Base-by-base conservation (phyloP, 2,113 vertebrate species). In the Conger conger region DNA sequence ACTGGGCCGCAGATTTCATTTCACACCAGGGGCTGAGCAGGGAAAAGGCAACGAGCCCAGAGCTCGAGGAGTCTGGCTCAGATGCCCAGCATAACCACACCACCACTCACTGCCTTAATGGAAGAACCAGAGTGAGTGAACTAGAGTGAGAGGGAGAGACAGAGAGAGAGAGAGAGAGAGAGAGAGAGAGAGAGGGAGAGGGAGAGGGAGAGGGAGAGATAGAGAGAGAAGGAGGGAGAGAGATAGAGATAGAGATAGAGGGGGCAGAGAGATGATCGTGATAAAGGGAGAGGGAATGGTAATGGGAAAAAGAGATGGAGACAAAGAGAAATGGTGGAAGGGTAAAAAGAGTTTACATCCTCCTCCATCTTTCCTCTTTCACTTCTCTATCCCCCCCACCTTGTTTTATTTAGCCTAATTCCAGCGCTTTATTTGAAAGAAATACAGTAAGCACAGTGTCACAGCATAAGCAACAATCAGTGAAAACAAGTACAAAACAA, bases 1-100 rank as follows among this genome's bases (percentile, higher is more conserved):
- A 45, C 60, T 57, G 82, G 83, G 77, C 78, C 82, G 38, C 42
- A 83, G 81, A 85, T 27, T 45, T 36, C 82, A 81, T 76, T 76
- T 33, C 68, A 76, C 40, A 3, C 38, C 36, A n/a, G 38, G 77
- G 40, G 79, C 7, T 15, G 68, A 85, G 80, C 42, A 82, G 13
- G 57, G 60, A 60, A 82, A 37, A 81, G 35, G 8, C 57, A 68
- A 8, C 81, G 38, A 40, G 82, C 20, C 84, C 73, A 83, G 30
- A 87, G 73, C 53, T 0, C 57, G 68, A 45, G 68, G 17, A 27
- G 15, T 35, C 50, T 23, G 33, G 20, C 83, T 45, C 38, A 79
- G 76, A 73, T 54, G 35, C 54, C 45, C 76, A 35, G 50, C n/a
- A n/a, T n/a, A n/a, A n/a, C n/a, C n/a, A n/a, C n/a, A 85, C 0